Percentiles rank a stretch among this genome's conserved stretches.
phyloP scores from a whole-genome alignment of 2,113 vertebrate genomes.

The Brienomyrus brachyistius region DNA sequence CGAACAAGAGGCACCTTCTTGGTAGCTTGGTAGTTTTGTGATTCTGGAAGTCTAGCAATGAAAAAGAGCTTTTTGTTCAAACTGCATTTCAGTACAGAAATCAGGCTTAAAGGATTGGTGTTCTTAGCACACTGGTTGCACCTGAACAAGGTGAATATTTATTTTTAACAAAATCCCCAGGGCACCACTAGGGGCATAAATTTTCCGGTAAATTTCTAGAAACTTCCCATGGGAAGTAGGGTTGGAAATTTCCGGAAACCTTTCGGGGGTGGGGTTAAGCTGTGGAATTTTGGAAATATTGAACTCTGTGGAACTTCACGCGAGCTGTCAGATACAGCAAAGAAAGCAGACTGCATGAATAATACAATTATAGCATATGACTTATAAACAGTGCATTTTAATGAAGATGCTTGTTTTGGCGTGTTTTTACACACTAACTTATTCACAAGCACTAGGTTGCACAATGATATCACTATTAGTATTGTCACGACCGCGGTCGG shows the following conservation, averaged over 20 bases:
- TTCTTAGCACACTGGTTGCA: neutral
- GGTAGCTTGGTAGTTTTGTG: neutral
- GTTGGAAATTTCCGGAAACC: neutral
- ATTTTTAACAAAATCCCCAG: neutral
- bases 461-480: too few relatives aligned
- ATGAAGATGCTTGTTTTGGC: neutral
- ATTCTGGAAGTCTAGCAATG: neutral
- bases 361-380: neutral
- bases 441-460: too few relatives aligned
- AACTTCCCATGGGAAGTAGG: neutral
- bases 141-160: neutral
- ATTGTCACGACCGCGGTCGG: too few relatives aligned
- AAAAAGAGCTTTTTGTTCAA: neutral
- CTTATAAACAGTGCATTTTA: neutral
- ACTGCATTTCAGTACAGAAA: neutral
- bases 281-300: neutral
- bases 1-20: neutral
- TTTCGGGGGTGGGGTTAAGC: neutral
- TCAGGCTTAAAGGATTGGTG: neutral
- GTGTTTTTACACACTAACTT: too few relatives aligned
- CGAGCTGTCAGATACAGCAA: too few relatives aligned
- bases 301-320: neutral
- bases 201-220: neutral
- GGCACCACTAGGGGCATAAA: neutral
- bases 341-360: too few relatives aligned